Evolutionary conservation across 2,888 invertebrate species (phyloP).

Genomic region (Drosophila aldrichi): DNA sequence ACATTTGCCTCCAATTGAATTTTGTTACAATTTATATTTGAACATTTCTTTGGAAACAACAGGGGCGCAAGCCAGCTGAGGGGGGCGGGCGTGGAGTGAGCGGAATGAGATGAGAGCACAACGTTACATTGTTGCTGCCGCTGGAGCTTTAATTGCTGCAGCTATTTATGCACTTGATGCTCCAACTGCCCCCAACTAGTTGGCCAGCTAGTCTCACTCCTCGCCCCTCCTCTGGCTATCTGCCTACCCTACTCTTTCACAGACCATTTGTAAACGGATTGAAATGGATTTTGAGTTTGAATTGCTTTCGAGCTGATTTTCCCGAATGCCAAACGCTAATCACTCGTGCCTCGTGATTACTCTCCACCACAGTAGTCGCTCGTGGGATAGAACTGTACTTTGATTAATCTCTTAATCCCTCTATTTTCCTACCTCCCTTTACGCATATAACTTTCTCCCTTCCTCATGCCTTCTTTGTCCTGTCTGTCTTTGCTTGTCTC

Average conservation of each 20-base stretch:
- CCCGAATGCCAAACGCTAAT: background rate
- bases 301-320: conserved; percentile 8
- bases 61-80: background rate
- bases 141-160: conserved; percentile 21
- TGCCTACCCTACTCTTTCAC: conserved; percentile 20
- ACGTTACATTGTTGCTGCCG: conserved; percentile 12
- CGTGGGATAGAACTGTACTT: too few species aligned
- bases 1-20: conserved; percentile 1
- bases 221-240: background rate
- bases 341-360: background rate
- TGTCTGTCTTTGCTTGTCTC: background rate
- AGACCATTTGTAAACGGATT: conserved; percentile 26
- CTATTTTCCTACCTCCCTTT: background rate
- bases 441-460: too few species aligned
- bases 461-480: too few species aligned
- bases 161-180: conserved; percentile 59
- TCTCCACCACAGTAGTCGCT: background rate
- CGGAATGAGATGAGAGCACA: background rate
- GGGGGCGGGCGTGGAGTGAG: too few species aligned
- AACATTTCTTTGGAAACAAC: conserved; percentile 39
- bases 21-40: conserved; percentile 43
- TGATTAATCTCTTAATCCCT: background rate
- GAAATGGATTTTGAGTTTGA: background rate
- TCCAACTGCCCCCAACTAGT: background rate
- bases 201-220: background rate